Percentiles rank a stretch among this genome's conserved stretches.
These are phyloP conservation scores for Drosophila neonasuta DNA, from an alignment of 2,888 invertebrate genomes.

Conservation along the genomic window DNA sequence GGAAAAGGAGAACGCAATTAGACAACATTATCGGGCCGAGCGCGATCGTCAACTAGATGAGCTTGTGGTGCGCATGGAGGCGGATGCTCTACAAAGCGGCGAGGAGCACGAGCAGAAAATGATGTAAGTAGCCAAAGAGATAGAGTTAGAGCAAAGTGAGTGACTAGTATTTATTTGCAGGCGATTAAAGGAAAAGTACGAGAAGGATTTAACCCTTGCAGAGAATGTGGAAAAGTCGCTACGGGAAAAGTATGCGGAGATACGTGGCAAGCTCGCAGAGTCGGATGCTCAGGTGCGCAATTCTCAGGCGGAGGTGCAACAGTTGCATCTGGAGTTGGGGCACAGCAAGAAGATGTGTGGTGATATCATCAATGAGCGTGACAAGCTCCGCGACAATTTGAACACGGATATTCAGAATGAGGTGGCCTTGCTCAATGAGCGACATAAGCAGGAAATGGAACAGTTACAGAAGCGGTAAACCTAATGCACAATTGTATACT, in stretches of 20 bases:
- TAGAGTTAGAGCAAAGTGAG: too few relatives aligned
- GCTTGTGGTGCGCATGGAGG: constrained; percentile 81
- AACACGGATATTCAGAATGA: constrained; percentile 86
- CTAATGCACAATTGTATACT: not conserved
- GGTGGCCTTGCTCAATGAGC: constrained; percentile 85
- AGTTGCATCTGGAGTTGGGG: constrained; percentile 86
- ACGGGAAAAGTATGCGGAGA: constrained; percentile 86
- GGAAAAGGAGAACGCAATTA: constrained; percentile 87
- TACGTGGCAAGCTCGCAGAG: constrained; percentile 86
- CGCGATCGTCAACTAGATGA: constrained; percentile 90
- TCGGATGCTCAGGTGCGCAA: constrained; percentile 86
- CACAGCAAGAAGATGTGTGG: constrained; percentile 85
- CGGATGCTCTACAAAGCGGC: constrained; percentile 78
- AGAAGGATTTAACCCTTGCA: constrained; percentile 86
- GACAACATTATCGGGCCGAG: constrained; percentile 88
- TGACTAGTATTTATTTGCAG: constrained; percentile 81
- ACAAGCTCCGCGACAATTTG: constrained; percentile 84
- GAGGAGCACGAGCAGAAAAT: constrained; percentile 81
- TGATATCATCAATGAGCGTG: constrained; percentile 84
- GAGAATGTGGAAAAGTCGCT: constrained; percentile 87
- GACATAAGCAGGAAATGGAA: constrained; percentile 89
- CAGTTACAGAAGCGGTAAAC: constrained; percentile 89
- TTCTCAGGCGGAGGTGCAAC: constrained; percentile 85
- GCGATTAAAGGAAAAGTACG: constrained; percentile 89
- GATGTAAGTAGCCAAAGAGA: constrained; percentile 56